These are phyloP conservation scores for Pelvicachromis taeniatus DNA, from an alignment of 2,113 vertebrate species.

Conservation along the genomic window DNA sequence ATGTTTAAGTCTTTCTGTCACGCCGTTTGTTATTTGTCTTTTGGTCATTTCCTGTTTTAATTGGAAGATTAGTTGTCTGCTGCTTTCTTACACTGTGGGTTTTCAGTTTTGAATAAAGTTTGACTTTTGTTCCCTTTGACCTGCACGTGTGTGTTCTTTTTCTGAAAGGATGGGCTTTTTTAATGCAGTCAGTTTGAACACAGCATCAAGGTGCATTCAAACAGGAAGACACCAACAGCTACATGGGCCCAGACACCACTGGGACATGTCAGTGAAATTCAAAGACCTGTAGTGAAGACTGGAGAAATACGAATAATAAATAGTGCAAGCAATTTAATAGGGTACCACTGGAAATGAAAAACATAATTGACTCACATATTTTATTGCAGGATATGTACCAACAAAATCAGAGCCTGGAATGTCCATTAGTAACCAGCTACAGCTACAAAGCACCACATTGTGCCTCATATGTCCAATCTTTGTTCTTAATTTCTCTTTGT, in stretches of 20 bases:
- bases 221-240: not conserved
- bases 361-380: not conserved
- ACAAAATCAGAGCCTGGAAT: not conserved
- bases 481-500: not conserved
- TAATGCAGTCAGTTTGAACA: not conserved
- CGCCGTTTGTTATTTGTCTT: fast-evolving
- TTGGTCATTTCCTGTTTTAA: not conserved
- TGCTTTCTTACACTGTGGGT: not conserved
- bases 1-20: not conserved
- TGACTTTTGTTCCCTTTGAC: not conserved
- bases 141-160: not conserved
- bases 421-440: fast-evolving
- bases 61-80: not conserved
- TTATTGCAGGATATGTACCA: not conserved
- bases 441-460: not conserved
- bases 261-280: not conserved
- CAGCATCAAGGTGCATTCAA: not conserved
- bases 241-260: not conserved
- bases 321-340: not conserved
- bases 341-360: not conserved
- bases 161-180: not conserved
- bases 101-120: not conserved
- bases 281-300: not conserved
- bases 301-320: not conserved
- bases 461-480: not conserved